phyloP scores from a whole-genome alignment of 2,888 invertebrate species.

The Branchipolynoe longqiensis region DNA sequence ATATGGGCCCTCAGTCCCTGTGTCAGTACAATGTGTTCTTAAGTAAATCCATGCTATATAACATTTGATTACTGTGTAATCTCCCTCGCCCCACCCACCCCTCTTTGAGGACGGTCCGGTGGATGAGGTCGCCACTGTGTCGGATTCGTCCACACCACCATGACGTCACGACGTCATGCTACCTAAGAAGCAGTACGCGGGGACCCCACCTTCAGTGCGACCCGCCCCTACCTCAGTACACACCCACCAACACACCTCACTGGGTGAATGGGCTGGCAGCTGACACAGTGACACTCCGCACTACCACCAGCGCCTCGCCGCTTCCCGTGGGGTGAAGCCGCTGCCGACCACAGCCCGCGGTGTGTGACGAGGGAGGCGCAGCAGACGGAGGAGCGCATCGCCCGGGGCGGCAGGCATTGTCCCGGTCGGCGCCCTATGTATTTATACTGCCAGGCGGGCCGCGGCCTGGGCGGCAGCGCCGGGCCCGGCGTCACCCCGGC shows the following conservation, averaged over 20 bases:
- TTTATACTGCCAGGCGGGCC: constrained; percentile 24
- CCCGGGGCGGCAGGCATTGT: constrained; percentile 12
- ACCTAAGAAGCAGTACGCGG: not conserved
- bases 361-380: not conserved
- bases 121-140: no score
- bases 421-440: not conserved
- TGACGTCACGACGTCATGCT: not conserved
- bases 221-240: no score
- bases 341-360: not conserved
- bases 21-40: not conserved
- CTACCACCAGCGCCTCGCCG: not conserved
- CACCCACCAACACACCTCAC: no score
- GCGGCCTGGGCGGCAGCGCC: no score
- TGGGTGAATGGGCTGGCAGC: no score
- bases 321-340: not conserved
- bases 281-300: not conserved
- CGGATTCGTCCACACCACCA: no score
- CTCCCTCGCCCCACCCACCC: constrained; percentile 13
- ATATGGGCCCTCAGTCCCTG: not conserved
- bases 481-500: no score
- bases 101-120: no score
- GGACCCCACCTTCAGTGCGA: not conserved
- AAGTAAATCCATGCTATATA: constrained; percentile 17
- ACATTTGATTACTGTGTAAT: constrained; percentile 38
- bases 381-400: not conserved